Evolutionary conservation across 1,140 invertebrate species (phyloP).

Genomic region (Amphibalanus amphitrite): DNA sequence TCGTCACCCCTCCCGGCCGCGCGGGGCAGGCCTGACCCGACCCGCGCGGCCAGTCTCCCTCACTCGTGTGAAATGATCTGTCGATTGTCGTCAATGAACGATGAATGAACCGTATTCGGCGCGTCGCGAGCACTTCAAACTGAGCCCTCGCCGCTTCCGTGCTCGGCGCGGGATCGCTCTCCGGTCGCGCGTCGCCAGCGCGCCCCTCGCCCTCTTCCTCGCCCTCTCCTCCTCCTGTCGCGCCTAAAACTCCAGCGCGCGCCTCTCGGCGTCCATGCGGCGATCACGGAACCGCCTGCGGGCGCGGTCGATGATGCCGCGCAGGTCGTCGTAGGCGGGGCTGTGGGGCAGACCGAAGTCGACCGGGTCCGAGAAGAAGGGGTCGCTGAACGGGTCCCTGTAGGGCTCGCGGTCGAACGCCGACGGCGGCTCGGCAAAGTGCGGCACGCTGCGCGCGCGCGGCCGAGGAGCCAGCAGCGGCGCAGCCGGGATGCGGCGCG

Average conservation of each 20-base stretch:
- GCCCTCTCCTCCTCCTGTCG: too few species aligned
- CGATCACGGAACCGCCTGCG: neutral
- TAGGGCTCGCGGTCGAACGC: neutral
- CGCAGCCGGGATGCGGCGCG: too few species aligned
- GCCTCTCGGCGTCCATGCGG: neutral
- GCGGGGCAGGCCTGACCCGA: too few species aligned
- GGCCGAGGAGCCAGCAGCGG: neutral
- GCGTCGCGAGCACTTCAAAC: too few species aligned
- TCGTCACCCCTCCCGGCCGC: too few species aligned
- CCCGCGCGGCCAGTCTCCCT: too few species aligned
- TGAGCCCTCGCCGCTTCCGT: too few species aligned
- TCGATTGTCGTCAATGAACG: neutral
- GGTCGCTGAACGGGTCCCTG: neutral
- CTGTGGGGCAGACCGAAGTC: neutral
- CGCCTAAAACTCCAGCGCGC: neutral
- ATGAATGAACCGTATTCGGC: neutral
- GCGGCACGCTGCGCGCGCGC: neutral
- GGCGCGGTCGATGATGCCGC: neutral
- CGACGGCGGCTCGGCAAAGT: neutral
- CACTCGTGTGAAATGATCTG: neutral
- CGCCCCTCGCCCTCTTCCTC: too few species aligned
- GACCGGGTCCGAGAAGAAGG: neutral
- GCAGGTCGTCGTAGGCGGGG: constrained; percentile 4
- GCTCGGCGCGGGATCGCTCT: too few species aligned
- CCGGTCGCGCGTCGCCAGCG: too few species aligned